phyloP scores from a whole-genome alignment of 2,888 invertebrate genomes.

The Therioaphis trifolii region DNA sequence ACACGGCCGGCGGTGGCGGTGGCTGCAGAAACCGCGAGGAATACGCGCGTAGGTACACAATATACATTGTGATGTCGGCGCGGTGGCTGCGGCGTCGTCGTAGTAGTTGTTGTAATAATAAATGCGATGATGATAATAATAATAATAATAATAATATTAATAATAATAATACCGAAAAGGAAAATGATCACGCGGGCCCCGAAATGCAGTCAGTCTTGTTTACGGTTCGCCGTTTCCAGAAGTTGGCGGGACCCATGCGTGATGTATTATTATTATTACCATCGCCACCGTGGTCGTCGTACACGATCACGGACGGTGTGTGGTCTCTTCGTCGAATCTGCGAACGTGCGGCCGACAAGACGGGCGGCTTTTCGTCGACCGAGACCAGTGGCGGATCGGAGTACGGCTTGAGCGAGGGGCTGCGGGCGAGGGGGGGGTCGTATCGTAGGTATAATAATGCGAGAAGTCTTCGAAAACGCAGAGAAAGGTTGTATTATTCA shows the following conservation, averaged over 20 bases:
- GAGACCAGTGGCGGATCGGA: too few relatives aligned
- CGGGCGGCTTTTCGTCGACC: not conserved
- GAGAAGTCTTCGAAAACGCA: too few relatives aligned
- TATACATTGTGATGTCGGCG: too few relatives aligned
- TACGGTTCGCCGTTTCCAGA: constrained; percentile 38
- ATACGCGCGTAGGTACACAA: too few relatives aligned
- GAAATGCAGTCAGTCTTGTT: constrained; percentile 32
- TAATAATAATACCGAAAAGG: constrained; percentile 15
- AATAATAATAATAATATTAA: not conserved
- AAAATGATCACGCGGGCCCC: not conserved
- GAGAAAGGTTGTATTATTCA: too few relatives aligned
- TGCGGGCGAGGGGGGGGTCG: too few relatives aligned
- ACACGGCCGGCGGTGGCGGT: constrained; percentile 27
- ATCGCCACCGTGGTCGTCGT: too few relatives aligned
- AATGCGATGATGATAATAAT: not conserved
- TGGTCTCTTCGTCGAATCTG: not conserved
- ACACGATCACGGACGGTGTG: not conserved
- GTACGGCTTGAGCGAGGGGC: too few relatives aligned
- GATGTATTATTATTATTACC: too few relatives aligned
- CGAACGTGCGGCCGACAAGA: not conserved
- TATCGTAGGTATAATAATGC: too few relatives aligned
- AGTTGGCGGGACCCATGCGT: not conserved
- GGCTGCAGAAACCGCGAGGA: not conserved
- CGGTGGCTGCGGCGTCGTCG: not conserved
- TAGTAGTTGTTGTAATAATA: not conserved